Conservation (phyloP, 2,888 invertebrate species). For the Augiades crinisus region DNA sequence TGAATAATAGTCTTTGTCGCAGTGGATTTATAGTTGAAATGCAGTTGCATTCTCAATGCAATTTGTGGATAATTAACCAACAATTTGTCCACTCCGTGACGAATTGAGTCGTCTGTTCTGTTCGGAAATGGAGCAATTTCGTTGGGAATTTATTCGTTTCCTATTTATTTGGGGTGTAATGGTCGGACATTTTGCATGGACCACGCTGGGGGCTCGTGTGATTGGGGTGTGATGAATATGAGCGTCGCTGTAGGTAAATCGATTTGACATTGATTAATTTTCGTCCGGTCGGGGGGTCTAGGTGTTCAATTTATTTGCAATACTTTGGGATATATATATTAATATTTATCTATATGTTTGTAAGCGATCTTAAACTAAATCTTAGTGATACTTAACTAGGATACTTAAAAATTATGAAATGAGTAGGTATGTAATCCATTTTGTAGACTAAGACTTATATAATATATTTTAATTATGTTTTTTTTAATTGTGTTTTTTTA, state of each 20-base stretch:
- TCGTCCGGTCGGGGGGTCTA: neutral
- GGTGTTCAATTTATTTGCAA: neutral
- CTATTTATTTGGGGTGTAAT: slow-evolving; percentile 58
- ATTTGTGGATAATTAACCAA: slow-evolving; percentile 38
- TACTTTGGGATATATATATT: neutral
- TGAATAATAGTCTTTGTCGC: slow-evolving; percentile 16
- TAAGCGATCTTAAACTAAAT: too few species aligned
- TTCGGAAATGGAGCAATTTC: slow-evolving; percentile 74
- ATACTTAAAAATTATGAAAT: too few species aligned
- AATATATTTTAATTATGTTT: too few species aligned
- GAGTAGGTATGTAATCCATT: too few species aligned
- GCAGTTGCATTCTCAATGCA: slow-evolving; percentile 17
- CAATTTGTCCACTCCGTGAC: slow-evolving; percentile 58
- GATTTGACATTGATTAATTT: slow-evolving; percentile 38
- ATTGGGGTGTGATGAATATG: slow-evolving; percentile 53
- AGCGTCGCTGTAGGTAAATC: slow-evolving; percentile 63
- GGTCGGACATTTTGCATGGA: slow-evolving; percentile 52
- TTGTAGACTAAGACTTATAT: too few species aligned
- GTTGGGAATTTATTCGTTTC: slow-evolving; percentile 62
- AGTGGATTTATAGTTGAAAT: slow-evolving; percentile 24
- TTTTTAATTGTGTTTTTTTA: too few species aligned
- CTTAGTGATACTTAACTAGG: too few species aligned
- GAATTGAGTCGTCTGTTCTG: slow-evolving; percentile 63
- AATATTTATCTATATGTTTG: too few species aligned
- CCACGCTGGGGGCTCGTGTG: slow-evolving; percentile 18